Conservation (phyloP, 2,113 vertebrate species). For the Hyaena hyaena region DNA sequence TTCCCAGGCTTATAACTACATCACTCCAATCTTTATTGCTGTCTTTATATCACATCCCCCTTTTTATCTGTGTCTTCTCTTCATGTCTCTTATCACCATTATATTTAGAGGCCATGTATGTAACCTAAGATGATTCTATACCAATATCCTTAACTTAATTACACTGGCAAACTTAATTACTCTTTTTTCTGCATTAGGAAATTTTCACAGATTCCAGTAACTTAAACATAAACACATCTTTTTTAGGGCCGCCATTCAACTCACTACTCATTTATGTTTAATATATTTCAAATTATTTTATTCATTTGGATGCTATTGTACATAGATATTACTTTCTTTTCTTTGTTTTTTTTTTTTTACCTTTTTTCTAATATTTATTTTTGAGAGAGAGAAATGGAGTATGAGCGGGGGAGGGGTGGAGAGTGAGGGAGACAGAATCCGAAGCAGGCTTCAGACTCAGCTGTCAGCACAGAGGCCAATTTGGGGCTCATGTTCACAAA, state of each 20-base stretch:
- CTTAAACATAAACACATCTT: background rate
- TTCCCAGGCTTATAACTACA: background rate
- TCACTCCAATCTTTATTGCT: background rate
- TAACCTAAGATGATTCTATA: background rate
- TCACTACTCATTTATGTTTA: background rate
- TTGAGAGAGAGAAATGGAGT: too few relatives aligned
- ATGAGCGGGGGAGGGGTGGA: too few relatives aligned
- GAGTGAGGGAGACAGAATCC: too few relatives aligned
- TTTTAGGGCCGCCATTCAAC: background rate
- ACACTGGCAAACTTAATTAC: background rate
- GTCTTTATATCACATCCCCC: background rate
- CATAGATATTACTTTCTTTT: background rate
- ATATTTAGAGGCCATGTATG: background rate
- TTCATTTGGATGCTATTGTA: background rate
- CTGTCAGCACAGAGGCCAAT: too few relatives aligned
- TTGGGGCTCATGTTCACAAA: too few relatives aligned
- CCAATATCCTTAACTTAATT: background rate
- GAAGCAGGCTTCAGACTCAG: too few relatives aligned
- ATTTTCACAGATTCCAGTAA: background rate
- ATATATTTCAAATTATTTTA: background rate
- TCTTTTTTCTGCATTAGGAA: background rate
- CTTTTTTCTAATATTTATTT: too few relatives aligned
- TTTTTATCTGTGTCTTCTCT: background rate
- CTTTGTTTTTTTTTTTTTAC: too few relatives aligned
- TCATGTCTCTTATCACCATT: too few relatives aligned